phyloP scores from a whole-genome alignment of 2,113 vertebrate genomes.

The Morone chrysops region DNA sequence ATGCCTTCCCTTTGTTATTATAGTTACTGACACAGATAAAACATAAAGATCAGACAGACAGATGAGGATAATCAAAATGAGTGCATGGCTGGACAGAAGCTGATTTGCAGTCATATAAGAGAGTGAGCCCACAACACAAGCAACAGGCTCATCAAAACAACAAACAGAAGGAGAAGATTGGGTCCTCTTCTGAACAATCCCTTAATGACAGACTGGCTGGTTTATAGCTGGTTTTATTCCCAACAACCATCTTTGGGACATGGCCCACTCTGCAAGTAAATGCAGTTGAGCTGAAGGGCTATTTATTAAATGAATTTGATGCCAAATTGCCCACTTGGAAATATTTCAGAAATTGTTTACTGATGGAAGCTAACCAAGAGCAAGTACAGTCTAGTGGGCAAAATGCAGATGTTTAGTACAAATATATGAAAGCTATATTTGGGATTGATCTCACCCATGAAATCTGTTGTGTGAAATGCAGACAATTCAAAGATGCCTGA shows the following conservation, averaged over 20 bases:
- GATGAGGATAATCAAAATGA: not conserved
- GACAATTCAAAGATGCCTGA: not conserved
- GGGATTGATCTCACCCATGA: conserved; percentile 11
- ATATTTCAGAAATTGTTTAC: conserved; percentile 45
- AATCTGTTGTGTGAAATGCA: not conserved
- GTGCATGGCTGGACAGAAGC: not conserved
- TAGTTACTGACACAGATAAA: conserved; percentile 7
- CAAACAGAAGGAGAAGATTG: conserved; percentile 45
- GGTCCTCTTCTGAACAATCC: conserved; percentile 48
- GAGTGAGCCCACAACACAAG: conserved; percentile 23
- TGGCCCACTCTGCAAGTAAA: conserved; percentile 49
- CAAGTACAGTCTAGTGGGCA: conserved; percentile 15
- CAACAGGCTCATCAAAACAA: conserved; percentile 51
- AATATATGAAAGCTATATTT: conserved; percentile 28
- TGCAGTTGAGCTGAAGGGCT: conserved; percentile 46
- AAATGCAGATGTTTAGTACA: conserved; percentile 37
- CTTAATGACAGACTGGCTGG: conserved; percentile 30
- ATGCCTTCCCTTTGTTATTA: not conserved
- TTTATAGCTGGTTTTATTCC: conserved; percentile 58
- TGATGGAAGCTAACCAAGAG: conserved; percentile 24
- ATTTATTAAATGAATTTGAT: conserved; percentile 50
- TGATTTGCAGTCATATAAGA: conserved; percentile 27
- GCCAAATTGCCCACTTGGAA: conserved; percentile 40
- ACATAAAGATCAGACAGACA: conserved; percentile 7
- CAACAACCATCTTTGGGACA: conserved; percentile 41